phyloP scores from a whole-genome alignment of 53 echinoderm and acorn worm species.

The Mesocentrotus franciscanus region DNA sequence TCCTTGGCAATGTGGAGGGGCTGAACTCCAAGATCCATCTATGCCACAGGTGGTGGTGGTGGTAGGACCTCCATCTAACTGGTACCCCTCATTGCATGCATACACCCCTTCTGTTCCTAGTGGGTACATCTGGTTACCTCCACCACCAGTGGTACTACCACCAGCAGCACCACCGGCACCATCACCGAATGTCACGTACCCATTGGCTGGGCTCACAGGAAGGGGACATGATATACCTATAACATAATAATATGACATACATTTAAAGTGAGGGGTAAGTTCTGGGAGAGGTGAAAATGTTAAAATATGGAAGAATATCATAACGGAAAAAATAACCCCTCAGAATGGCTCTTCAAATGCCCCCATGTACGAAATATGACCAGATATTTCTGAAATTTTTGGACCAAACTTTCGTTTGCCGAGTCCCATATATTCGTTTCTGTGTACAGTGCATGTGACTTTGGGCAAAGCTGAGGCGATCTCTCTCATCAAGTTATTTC shows the following conservation, averaged over 20 bases:
- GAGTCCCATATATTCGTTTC: too few species aligned
- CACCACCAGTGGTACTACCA: neutral
- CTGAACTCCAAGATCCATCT: constrained; percentile 57
- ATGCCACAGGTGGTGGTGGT: neutral
- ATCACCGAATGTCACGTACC: neutral
- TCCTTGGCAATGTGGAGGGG: constrained; percentile 30
- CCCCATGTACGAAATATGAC: too few species aligned
- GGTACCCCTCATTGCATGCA: constrained; percentile 35
- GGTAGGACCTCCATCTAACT: neutral
- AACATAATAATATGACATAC: neutral
- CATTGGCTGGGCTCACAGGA: constrained; percentile 12
- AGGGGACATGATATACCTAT: neutral
- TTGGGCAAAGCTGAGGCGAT: too few species aligned
- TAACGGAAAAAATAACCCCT: too few species aligned
- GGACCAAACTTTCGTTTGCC: too few species aligned
- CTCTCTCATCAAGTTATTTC: too few species aligned
- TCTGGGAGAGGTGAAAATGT: too few species aligned
- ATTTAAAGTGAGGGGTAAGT: too few species aligned
- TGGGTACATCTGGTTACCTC: neutral
- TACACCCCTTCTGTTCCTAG: neutral
- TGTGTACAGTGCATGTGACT: too few species aligned
- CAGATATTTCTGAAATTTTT: too few species aligned
- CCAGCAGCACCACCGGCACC: neutral
- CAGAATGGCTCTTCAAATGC: too few species aligned
- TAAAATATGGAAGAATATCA: too few species aligned